Conservation (phyloP, 64 coral and sea anemone genomes). For the Pocillopora verrucosa region DNA sequence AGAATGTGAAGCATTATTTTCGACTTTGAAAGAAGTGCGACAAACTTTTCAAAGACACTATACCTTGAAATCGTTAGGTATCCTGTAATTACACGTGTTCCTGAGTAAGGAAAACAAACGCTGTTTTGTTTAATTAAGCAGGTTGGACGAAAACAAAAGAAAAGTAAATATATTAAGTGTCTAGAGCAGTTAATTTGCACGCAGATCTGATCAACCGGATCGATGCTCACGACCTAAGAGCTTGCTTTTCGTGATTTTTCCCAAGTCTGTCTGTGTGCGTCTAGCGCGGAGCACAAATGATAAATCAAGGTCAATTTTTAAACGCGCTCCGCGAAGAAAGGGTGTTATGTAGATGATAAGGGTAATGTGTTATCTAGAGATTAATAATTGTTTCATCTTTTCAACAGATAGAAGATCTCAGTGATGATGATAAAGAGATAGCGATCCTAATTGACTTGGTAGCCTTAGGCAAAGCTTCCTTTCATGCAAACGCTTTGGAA, state of each 20-base stretch:
- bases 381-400: neutral
- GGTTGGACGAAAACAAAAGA: slow-evolving; percentile 20
- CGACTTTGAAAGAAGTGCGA: neutral
- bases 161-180: slow-evolving; percentile 46
- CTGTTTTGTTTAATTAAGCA: slow-evolving; percentile 31
- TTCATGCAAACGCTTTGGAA: neutral
- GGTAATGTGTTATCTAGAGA: neutral
- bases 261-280: neutral
- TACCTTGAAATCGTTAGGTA: neutral
- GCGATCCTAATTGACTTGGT: neutral
- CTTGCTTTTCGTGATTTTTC: neutral
- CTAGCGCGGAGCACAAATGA: neutral
- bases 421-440: neutral
- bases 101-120: neutral
- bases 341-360: neutral
- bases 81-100: slow-evolving; percentile 10
- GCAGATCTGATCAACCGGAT: neutral
- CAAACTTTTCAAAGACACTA: neutral
- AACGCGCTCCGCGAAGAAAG: neutral
- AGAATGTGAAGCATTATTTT: neutral
- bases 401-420: neutral
- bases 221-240: neutral
- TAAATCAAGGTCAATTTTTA: neutral
- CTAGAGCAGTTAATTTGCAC: neutral
- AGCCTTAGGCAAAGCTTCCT: neutral